Percentiles rank a stretch among this genome's conserved stretches.
Conservation (phyloP, 2,888 invertebrate genomes). For the Coelinius sp. region DNA sequence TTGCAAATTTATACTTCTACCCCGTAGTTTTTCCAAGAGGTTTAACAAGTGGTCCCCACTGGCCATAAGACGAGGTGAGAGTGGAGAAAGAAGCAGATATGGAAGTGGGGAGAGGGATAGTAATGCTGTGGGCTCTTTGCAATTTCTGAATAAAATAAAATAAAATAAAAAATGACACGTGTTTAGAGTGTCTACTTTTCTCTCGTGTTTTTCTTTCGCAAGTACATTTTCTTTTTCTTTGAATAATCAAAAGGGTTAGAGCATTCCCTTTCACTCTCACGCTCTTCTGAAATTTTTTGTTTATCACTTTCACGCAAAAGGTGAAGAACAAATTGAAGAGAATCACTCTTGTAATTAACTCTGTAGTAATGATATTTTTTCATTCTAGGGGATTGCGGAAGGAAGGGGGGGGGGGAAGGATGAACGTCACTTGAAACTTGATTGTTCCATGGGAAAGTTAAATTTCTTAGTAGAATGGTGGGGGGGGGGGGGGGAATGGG, state of each 20-base stretch:
- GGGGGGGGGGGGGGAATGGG: neutral
- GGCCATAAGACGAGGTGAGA: conserved; percentile 19
- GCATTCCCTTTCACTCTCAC: no score
- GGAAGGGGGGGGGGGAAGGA: no score
- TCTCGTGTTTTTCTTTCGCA: neutral
- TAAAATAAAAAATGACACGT: neutral
- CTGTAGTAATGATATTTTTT: no score
- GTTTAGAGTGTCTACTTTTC: neutral
- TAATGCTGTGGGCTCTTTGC: conserved; percentile 31
- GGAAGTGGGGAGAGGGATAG: neutral
- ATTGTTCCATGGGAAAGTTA: no score
- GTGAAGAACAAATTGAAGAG: no score
- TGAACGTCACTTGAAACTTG: no score
- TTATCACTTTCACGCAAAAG: no score
- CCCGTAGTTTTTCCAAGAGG: conserved; percentile 43
- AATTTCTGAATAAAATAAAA: neutral
- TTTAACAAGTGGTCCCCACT: conserved; percentile 52
- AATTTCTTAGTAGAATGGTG: no score
- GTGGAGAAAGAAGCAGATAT: conserved; percentile 26
- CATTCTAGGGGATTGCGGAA: no score
- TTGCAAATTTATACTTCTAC: conserved; percentile 54
- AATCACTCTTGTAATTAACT: no score
- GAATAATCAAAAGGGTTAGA: no score
- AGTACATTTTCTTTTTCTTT: neutral
- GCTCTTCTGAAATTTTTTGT: no score